phyloP scores from a whole-genome alignment of 2,113 vertebrate species.

The Henicopernis longicauda region DNA sequence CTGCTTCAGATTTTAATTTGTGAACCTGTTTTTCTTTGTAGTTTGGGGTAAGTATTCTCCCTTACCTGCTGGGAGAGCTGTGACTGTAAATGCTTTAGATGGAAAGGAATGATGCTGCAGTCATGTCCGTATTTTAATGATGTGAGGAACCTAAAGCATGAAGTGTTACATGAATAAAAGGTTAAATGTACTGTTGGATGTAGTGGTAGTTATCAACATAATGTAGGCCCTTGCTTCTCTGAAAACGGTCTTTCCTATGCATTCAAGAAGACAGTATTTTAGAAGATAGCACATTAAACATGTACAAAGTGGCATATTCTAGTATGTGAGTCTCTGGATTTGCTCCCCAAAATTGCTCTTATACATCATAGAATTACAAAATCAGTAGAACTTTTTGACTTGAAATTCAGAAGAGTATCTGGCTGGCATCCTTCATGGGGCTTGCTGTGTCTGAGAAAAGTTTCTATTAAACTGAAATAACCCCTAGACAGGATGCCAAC shows the following conservation, averaged over 20 bases:
- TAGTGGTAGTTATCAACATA: not conserved
- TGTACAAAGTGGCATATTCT: not conserved
- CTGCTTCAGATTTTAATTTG: not conserved
- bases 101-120: not conserved
- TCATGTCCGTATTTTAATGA: accelerated
- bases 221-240: not conserved
- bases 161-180: not conserved
- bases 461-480: not conserved
- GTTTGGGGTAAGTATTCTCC: not conserved
- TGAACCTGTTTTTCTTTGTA: not conserved
- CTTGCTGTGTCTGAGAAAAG: not conserved
- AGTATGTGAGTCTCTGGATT: not conserved
- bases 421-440: not conserved
- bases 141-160: not conserved
- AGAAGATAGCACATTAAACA: not conserved
- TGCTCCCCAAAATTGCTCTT: not conserved
- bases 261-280: not conserved
- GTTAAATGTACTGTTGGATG: not conserved
- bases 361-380: not conserved
- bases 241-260: not conserved
- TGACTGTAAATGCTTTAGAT: not conserved
- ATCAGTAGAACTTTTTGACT: not conserved
- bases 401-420: not conserved
- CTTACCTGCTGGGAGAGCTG: not conserved
- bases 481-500: not conserved